Percentiles rank a stretch among this genome's conserved stretches.
These are phyloP conservation scores for Etheostoma cragini DNA, from an alignment of 2,113 vertebrate genomes.

Conservation along the genomic window DNA sequence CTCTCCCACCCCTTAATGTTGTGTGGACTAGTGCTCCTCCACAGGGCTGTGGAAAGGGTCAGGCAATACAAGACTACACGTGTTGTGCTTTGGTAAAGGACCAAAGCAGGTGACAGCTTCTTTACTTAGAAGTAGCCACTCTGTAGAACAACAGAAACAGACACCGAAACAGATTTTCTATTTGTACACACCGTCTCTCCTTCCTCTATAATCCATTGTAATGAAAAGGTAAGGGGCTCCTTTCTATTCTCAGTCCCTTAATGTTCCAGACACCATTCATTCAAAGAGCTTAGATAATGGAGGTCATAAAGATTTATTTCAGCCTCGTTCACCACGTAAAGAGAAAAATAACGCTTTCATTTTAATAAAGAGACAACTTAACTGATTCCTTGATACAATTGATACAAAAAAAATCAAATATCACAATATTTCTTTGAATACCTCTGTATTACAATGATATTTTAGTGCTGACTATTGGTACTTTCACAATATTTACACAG, in stretches of 20 bases:
- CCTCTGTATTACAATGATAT: no score
- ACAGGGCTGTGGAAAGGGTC: no score
- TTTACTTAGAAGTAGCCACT: neutral
- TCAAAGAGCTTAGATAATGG: constrained; percentile 1
- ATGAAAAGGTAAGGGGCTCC: constrained; percentile 20
- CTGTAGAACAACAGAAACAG: neutral
- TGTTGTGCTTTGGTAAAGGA: neutral
- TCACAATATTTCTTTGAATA: no score
- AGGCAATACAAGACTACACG: no score
- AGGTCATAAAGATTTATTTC: neutral
- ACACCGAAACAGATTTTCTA: neutral
- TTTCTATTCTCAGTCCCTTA: neutral
- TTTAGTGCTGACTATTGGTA: no score
- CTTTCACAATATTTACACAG: no score
- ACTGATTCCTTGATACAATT: neutral
- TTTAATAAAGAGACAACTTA: neutral
- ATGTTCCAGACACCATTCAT: neutral
- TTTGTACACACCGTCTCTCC: neutral
- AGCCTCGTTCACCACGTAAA: neutral
- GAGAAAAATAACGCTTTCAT: neutral
- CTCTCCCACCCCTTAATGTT: no score
- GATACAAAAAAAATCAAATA: no score
- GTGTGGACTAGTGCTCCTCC: no score
- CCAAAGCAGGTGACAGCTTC: neutral
- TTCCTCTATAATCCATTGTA: constrained; percentile 27